Base-by-base conservation (phyloP, 2,888 invertebrate genomes). In the Strigamia crassipes region DNA sequence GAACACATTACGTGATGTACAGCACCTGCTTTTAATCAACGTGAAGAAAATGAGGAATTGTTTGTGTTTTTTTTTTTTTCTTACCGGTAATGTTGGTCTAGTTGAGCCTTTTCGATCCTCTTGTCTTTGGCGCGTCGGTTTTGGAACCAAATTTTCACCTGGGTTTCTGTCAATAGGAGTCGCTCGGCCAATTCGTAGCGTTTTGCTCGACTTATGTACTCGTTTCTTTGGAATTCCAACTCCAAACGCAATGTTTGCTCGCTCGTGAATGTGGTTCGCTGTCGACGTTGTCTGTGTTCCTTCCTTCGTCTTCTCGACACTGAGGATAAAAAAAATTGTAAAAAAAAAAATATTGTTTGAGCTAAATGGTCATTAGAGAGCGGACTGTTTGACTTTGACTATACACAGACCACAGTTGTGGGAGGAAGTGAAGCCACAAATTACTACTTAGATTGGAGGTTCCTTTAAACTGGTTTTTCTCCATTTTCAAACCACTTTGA, bases 51-150 rank as follows among this genome's bases (percentile, higher is more conserved):
- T 18, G 2, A 15, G 9, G 2, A 18, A 78, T n/a, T n/a, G n/a
- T n/a, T n/a, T n/a, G n/a, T n/a, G n/a, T n/a, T n/a, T n/a, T n/a
- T 89, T n/a, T n/a, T n/a, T n/a, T n/a, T n/a, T n/a, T n/a, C n/a
- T n/a, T 89, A 96, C 96, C 96, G 93, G 88, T 96, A 95, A 86
- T 96, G 96, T 86, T 96, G 96, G 89, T 97, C 97, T 84, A 96
- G 90, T 85, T 96, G 96, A 0, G 97, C 97, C 87, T 97, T 97
- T 87, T 97, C 97, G 84, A 97, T 96, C 84, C 97, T 90, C 89
- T 97, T 97, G 88, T 97, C 97, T 89, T 97, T 97, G 31, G 97
- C 97, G 85, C 97, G 91, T 84, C 97, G 91, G 88, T 97, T 97
- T 89, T 97, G 97, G 88, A 97, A 97, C 94, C 94, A 94, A 83